Evolutionary conservation across 1,140 invertebrate species (phyloP).

Genomic region (Maconellicoccus hirsutus): DNA sequence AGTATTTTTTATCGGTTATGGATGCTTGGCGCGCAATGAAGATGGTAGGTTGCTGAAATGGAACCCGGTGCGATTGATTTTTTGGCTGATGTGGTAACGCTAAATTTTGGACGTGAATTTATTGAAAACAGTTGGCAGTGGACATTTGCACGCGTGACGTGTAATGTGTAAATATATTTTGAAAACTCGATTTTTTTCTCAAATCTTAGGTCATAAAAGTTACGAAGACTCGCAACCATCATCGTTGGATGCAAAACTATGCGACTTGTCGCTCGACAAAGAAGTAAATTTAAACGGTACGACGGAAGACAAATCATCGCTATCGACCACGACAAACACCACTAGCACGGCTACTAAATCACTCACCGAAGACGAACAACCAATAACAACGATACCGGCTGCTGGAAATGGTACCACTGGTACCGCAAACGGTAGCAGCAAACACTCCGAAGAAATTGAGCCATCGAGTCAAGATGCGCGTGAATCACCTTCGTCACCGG

Average conservation of each 20-base stretch:
- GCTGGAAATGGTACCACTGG: conserved; percentile 7
- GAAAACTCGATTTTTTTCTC: not conserved
- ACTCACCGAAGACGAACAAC: not conserved
- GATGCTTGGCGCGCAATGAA: too few relatives aligned
- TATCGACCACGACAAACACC: not conserved
- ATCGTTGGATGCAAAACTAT: not conserved
- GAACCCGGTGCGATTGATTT: too few relatives aligned
- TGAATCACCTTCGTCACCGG: too few relatives aligned
- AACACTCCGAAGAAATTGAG: not conserved
- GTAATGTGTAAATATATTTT: too few relatives aligned
- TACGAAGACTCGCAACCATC: not conserved
- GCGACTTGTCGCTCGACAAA: conserved; percentile 18
- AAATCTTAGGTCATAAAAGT: not conserved
- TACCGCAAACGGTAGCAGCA: conserved; percentile 23
- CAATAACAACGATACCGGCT: not conserved
- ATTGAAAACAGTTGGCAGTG: too few relatives aligned
- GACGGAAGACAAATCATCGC: not conserved
- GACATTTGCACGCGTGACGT: too few relatives aligned
- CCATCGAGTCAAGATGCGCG: too few relatives aligned
- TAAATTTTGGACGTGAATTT: too few relatives aligned
- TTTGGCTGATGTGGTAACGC: too few relatives aligned
- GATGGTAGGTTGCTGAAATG: too few relatives aligned
- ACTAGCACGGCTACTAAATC: too few relatives aligned
- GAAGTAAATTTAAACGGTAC: not conserved
- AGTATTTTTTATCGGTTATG: too few relatives aligned